These are phyloP conservation scores for Sialia sialis DNA, from an alignment of 2,113 vertebrate genomes.

Conservation along the genomic window DNA sequence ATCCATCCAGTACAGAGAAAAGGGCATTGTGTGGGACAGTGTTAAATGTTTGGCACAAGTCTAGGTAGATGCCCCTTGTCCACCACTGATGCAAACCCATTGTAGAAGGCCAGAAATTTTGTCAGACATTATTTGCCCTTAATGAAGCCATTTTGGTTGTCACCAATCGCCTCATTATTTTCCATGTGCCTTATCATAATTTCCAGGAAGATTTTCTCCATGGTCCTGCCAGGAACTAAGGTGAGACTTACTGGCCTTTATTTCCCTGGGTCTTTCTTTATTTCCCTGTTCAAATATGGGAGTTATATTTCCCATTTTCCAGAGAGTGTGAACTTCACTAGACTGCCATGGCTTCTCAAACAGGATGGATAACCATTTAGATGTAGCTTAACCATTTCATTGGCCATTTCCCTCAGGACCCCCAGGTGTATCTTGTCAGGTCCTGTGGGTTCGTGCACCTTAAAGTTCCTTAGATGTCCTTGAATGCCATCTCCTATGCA, in stretches of 20 bases:
- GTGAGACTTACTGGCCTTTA: neutral
- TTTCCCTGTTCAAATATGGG: neutral
- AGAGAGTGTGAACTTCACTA: neutral
- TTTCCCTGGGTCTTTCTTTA: neutral
- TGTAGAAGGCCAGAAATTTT: neutral
- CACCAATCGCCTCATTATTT: neutral
- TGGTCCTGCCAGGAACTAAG: neutral
- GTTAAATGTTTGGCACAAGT: neutral
- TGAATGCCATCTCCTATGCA: neutral
- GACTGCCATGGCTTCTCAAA: neutral
- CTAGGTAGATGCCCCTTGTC: neutral
- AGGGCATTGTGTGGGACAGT: neutral
- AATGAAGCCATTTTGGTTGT: neutral
- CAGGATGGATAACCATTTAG: neutral
- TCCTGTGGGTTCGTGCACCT: neutral
- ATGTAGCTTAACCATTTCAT: neutral
- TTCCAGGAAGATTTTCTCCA: neutral
- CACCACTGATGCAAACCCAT: neutral
- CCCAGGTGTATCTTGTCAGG: neutral
- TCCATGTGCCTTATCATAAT: neutral
- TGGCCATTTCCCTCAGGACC: neutral
- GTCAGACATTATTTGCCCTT: neutral
- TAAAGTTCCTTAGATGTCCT: neutral
- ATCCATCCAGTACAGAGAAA: neutral
- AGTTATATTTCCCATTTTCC: neutral